Conservation (phyloP, 92 coral and sea anemone species). For the Desmophyllum pertusum region DNA sequence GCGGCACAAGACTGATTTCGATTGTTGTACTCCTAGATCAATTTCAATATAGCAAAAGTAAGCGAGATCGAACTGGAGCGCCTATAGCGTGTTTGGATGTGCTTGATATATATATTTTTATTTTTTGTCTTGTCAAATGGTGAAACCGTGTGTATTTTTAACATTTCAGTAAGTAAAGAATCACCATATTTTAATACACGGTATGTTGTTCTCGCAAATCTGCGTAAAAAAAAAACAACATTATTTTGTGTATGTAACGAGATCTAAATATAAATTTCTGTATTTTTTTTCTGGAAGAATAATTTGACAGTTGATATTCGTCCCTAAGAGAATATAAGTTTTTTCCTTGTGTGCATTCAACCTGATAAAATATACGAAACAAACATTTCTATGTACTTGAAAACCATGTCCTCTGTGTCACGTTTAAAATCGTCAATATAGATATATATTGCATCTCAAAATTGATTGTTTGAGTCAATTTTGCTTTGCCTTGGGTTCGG, state of each 20-base stretch:
- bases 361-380: not conserved
- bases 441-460: not conserved
- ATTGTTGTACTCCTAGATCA: not conserved
- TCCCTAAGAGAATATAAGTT: not conserved
- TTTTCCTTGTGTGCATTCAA: not conserved
- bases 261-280: not conserved
- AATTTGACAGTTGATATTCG: not conserved
- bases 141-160: not conserved
- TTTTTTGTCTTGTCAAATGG: not conserved
- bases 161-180: not conserved
- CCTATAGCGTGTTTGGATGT: not conserved
- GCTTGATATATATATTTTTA: not conserved
- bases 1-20: conserved; percentile 5
- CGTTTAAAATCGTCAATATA: not conserved
- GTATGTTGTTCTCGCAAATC: not conserved
- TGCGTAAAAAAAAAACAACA: not conserved
- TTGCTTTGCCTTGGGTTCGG: not conserved
- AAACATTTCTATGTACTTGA: not conserved
- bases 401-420: not conserved
- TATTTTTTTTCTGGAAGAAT: not conserved
- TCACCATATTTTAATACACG: not conserved
- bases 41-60: not conserved
- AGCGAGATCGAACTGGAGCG: not conserved
- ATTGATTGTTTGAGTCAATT: not conserved
- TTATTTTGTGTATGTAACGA: not conserved